Evolutionary conservation across 1,140 invertebrate genomes (phyloP).

Genomic region (Papilio polyxenes): DNA sequence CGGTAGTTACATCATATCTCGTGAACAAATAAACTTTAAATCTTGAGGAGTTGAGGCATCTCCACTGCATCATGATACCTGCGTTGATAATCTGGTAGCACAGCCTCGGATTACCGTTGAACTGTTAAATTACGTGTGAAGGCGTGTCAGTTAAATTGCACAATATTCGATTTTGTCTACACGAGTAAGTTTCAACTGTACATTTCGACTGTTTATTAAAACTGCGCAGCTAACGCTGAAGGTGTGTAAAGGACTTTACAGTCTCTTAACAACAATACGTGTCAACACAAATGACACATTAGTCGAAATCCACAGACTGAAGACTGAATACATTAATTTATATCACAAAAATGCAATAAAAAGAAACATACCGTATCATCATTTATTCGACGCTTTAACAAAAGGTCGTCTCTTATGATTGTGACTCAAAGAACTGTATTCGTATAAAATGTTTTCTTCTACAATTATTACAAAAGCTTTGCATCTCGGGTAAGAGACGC

Average conservation of each 20-base stretch:
- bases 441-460: not conserved
- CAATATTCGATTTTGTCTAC: no score
- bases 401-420: not conserved
- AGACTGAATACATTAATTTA: slow-evolving; percentile 39
- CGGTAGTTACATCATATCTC: slow-evolving; percentile 27
- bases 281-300: no score
- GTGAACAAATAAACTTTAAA: slow-evolving; percentile 46
- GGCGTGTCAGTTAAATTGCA: no score
- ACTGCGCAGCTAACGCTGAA: no score
- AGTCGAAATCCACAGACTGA: no score
- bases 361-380: not conserved
- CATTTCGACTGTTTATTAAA: no score
- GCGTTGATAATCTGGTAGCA: slow-evolving; percentile 45
- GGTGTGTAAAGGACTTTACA: no score
- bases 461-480: slow-evolving; percentile 28
- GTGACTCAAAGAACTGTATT: not conserved
- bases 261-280: no score
- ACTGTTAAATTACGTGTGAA: no score
- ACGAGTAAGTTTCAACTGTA: no score
- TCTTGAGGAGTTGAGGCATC: slow-evolving; percentile 41
- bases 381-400: not conserved
- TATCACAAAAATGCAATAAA: slow-evolving; percentile 23
- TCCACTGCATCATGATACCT: slow-evolving; percentile 39
- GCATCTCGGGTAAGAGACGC: slow-evolving; percentile 48
- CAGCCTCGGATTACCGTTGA: no score